Conservation (phyloP, 2,113 vertebrate species). For the Sander lucioperca region DNA sequence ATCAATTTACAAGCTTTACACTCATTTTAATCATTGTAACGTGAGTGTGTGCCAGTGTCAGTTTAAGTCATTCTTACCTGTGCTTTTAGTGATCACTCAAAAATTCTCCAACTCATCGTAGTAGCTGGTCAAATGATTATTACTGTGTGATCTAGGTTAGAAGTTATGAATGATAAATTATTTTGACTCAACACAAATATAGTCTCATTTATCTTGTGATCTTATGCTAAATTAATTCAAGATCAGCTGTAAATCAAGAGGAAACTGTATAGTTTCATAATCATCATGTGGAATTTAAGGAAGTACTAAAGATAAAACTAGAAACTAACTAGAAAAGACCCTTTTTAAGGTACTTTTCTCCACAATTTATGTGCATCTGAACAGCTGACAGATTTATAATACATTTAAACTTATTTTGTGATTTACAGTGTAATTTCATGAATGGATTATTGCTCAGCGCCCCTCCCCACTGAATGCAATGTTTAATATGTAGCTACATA, state of each 20-base stretch:
- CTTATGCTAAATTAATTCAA: background rate
- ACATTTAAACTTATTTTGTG: background rate
- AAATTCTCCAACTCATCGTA: background rate
- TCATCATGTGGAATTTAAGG: background rate
- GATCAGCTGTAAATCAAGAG: background rate
- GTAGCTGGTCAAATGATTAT: background rate
- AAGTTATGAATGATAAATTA: background rate
- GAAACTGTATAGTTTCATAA: background rate
- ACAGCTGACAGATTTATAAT: background rate
- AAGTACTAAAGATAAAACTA: background rate
- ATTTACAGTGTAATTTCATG: conserved; percentile 14
- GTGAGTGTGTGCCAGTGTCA: background rate
- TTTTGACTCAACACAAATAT: background rate
- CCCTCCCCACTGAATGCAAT: conserved; percentile 18
- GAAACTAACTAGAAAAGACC: background rate
- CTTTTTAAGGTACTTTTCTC: background rate
- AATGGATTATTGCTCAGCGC: background rate
- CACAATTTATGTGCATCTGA: background rate
- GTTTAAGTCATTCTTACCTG: background rate
- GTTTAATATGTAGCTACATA: conserved; percentile 33
- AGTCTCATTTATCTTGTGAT: background rate
- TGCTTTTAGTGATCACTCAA: background rate
- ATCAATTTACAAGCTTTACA: conserved; percentile 1
- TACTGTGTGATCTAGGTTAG: background rate
- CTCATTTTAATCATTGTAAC: background rate